Evolutionary conservation across 1,140 invertebrate genomes (phyloP).

Genomic region (Ceratosolen solmsi): DNA sequence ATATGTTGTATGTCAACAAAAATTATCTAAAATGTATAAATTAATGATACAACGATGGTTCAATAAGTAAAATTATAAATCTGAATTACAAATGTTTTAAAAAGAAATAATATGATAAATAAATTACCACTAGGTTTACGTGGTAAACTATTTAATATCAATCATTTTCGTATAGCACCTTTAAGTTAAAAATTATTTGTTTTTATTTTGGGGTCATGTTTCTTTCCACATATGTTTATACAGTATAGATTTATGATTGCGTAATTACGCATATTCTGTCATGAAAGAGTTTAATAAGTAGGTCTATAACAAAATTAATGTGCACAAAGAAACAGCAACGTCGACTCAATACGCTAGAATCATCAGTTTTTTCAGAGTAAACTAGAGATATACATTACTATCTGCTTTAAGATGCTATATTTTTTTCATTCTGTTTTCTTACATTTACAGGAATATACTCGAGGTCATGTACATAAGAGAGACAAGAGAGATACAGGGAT

Average conservation of each 20-base stretch:
- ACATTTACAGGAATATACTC: neutral
- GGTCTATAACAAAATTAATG: neutral
- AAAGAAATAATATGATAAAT: too few relatives aligned
- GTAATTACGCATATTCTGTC: neutral
- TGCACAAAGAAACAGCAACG: neutral
- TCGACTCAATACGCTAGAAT: conserved; percentile 59
- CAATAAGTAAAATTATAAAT: too few relatives aligned
- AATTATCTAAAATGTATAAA: too few relatives aligned
- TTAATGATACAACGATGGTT: too few relatives aligned
- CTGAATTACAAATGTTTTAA: too few relatives aligned
- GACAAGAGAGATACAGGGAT: neutral
- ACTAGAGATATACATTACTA: neutral
- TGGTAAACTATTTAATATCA: neutral
- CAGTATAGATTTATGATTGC: neutral
- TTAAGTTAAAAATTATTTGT: conserved; percentile 37
- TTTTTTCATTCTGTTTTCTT: neutral
- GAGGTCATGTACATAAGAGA: neutral
- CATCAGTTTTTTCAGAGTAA: neutral
- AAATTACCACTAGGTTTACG: too few relatives aligned
- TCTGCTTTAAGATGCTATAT: neutral
- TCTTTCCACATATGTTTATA: neutral
- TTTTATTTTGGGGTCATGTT: conserved; percentile 23
- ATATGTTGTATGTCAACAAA: too few relatives aligned
- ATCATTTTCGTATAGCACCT: neutral
- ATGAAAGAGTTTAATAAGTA: neutral